Percentiles rank a stretch among this genome's conserved stretches.
Evolutionary conservation across 2,888 invertebrate species (phyloP).

Genomic region (Synanthedon vespiformis): DNA sequence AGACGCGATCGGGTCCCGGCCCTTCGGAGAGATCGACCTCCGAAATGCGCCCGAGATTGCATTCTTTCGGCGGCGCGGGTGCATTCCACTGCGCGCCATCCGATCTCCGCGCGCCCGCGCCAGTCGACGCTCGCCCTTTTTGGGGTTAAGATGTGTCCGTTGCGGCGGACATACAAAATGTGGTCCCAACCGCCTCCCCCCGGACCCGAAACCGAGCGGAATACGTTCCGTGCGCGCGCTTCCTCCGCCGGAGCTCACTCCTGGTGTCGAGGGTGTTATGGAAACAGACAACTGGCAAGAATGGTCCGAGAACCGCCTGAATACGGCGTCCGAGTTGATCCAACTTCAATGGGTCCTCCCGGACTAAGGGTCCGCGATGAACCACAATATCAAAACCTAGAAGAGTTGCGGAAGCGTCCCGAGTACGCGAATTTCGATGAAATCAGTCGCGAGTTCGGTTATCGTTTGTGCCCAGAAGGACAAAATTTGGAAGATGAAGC

Average conservation of each 20-base stretch:
- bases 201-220: constrained; percentile 27
- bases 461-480: constrained; percentile 63
- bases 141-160: constrained; percentile 70
- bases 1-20: constrained; percentile 59
- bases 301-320: constrained; percentile 56
- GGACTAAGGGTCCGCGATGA: constrained; percentile 49
- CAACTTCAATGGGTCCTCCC: constrained; percentile 39
- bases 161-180: constrained; percentile 65
- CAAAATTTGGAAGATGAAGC: constrained; percentile 66
- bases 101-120: constrained; percentile 60
- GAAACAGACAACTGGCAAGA: constrained; percentile 43
- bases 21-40: constrained; percentile 69
- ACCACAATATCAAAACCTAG: constrained; percentile 62
- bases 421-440: constrained; percentile 65
- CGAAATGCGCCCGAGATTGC: constrained; percentile 72
- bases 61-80: constrained; percentile 71
- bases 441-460: constrained; percentile 65
- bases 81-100: constrained; percentile 67
- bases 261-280: constrained; percentile 41
- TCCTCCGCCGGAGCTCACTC: constrained; percentile 36
- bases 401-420: constrained; percentile 57
- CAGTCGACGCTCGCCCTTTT: constrained; percentile 70
- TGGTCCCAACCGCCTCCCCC: constrained; percentile 66
- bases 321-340: constrained; percentile 58
- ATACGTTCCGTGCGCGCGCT: constrained; percentile 41